Evolutionary conservation across 1,140 invertebrate genomes (phyloP), one percentile per base, ranked within the genome.

Genomic region (Lanistes nyassanus): DNA sequence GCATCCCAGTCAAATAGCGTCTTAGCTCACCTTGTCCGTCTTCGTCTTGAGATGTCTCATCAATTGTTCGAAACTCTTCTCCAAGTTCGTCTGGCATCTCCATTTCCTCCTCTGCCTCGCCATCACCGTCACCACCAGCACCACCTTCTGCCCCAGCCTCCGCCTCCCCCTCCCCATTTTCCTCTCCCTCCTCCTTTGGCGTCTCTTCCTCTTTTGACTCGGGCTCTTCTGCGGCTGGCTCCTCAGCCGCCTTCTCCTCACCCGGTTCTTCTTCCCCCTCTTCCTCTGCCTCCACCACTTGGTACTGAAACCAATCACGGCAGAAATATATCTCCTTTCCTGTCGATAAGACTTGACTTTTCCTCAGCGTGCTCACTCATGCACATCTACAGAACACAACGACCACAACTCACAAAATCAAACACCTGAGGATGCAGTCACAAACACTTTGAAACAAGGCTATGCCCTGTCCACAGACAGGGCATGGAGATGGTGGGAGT

Each of bases 31-130:
- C 73, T 69, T 76, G 69, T 26, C 74, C 77, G 26, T 78, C 74
- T 71, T 84, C 80, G 77, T 84, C 81, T 69, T 81, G 76, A 64
- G 79, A 75, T 19, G 76, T 75, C 79, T 84, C 75, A 76, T 83
- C 82, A 67, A 83, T 82, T 66, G 80, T 81, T 76, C 78, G 69
- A 55, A 80, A 83, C 64, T 83, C 81, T 67, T 79, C 78, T n/a
- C 76, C 80, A 58, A 80, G 69, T 34, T 76, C 74, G 21, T 77
- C 74, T 34, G 78, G 47, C 36, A 58, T 70, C 23, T 74, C 68
- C 58, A 53, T 42, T 51, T 80, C 84, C 55, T 83, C 81, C 26
- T 84, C 83, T 23, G 75, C 71, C 58, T 82, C 80, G 67, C 79
- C 77, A 69, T 79, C 80, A 37, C 73, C 77, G 72, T 74, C 75